Conservation (phyloP, 2,797 vertebrate genomes). For the Acrossocheilus wenchowensis region DNA sequence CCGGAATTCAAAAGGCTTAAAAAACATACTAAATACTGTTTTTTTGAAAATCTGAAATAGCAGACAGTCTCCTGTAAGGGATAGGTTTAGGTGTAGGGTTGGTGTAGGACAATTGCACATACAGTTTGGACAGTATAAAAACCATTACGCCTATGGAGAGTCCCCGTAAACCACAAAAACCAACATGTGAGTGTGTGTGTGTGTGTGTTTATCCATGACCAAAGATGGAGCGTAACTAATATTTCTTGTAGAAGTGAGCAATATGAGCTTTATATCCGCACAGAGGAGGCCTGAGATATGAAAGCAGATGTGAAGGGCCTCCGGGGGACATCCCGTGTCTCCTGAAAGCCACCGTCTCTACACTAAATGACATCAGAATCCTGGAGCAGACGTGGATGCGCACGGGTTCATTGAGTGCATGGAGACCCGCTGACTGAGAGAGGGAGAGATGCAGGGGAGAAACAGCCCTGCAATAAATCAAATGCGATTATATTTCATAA, state of each 20-base stretch:
- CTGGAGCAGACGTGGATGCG: background rate
- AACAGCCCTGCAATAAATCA: constrained; percentile 14
- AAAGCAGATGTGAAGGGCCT: constrained; percentile 11
- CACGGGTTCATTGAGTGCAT: constrained; percentile 57
- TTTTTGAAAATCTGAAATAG: too few species aligned
- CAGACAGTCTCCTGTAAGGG: too few species aligned
- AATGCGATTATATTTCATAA: constrained; percentile 23
- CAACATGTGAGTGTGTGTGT: too few species aligned
- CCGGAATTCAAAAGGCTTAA: too few species aligned
- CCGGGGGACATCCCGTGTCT: background rate
- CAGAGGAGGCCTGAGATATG: background rate
- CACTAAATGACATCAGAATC: constrained; percentile 27
- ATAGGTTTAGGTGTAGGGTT: too few species aligned
- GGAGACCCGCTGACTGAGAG: background rate
- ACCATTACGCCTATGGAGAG: too few species aligned
- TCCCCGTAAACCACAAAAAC: too few species aligned
- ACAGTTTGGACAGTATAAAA: too few species aligned
- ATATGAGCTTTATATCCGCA: background rate
- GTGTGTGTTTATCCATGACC: background rate
- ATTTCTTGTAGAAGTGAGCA: background rate
- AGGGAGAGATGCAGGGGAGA: background rate
- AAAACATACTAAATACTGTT: too few species aligned
- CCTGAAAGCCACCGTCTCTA: background rate
- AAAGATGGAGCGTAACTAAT: background rate
- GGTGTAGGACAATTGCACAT: too few species aligned